These are phyloP conservation scores for Neomorphus geoffroyi DNA, from an alignment of 2,797 vertebrate genomes.

Conservation along the genomic window DNA sequence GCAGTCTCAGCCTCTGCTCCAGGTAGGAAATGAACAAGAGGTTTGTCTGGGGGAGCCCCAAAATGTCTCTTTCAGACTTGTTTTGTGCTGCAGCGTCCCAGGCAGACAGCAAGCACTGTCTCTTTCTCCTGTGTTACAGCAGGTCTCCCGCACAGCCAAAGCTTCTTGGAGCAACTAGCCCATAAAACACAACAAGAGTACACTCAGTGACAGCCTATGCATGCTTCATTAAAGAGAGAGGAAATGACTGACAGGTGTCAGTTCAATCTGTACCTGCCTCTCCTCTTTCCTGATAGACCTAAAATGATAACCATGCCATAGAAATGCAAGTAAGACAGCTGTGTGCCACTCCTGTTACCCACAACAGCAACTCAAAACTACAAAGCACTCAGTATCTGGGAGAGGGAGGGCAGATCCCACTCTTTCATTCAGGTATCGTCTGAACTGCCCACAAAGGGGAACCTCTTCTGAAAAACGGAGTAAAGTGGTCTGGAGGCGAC, in stretches of 20 bases:
- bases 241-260: background rate
- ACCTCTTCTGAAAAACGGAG: background rate
- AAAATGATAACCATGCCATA: background rate
- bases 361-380: background rate
- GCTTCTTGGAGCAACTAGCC: background rate
- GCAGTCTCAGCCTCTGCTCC: background rate
- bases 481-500: background rate
- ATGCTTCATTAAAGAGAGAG: background rate
- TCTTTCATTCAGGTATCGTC: background rate
- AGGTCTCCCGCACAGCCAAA: background rate
- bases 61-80: background rate
- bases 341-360: background rate
- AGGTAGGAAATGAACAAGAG: background rate
- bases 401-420: background rate
- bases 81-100: background rate
- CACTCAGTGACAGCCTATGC: background rate
- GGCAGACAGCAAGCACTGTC: background rate
- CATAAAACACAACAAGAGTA: background rate
- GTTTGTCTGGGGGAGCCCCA: background rate
- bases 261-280: background rate
- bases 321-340: background rate
- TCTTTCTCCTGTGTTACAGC: background rate
- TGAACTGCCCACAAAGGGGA: background rate
- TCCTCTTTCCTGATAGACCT: background rate
- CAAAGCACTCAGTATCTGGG: background rate